phyloP scores from a whole-genome alignment of 2,797 vertebrate species.

The Ctenosaura bakeri region DNA sequence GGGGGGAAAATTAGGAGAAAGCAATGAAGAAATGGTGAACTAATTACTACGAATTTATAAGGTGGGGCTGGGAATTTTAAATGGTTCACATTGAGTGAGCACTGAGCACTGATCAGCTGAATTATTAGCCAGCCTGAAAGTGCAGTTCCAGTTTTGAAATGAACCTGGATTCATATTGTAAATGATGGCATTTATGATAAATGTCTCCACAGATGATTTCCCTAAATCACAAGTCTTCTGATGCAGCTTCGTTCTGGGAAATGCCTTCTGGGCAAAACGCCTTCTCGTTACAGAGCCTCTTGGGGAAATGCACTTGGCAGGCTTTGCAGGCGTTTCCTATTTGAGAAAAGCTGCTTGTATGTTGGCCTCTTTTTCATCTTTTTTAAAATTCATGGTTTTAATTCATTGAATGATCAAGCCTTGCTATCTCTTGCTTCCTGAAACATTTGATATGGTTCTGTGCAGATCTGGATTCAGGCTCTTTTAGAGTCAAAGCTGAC shows the following conservation, averaged over 20 bases:
- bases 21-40: neutral
- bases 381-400: neutral
- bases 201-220: slow-evolving; percentile 7
- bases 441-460: slow-evolving; percentile 25
- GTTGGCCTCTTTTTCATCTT: slow-evolving; percentile 44
- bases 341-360: slow-evolving; percentile 15
- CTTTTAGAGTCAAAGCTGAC: slow-evolving; percentile 14
- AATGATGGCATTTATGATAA: neutral
- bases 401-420: neutral
- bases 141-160: slow-evolving; percentile 2
- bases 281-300: slow-evolving; percentile 34
- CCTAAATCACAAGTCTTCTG: slow-evolving; percentile 23
- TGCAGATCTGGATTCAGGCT: slow-evolving; percentile 36
- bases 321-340: neutral
- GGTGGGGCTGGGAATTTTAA: neutral
- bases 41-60: neutral
- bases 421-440: slow-evolving; percentile 31
- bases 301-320: slow-evolving; percentile 10
- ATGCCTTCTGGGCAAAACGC: slow-evolving; percentile 41
- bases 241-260: slow-evolving; percentile 43
- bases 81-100: neutral
- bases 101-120: neutral
- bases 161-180: neutral
- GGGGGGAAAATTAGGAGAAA: neutral
- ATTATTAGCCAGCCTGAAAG: slow-evolving; percentile 24